Evolutionary conservation across 2,888 invertebrate species (phyloP), one percentile per base, ranked within the genome.

Genomic region (Notodonta dromedarius): DNA sequence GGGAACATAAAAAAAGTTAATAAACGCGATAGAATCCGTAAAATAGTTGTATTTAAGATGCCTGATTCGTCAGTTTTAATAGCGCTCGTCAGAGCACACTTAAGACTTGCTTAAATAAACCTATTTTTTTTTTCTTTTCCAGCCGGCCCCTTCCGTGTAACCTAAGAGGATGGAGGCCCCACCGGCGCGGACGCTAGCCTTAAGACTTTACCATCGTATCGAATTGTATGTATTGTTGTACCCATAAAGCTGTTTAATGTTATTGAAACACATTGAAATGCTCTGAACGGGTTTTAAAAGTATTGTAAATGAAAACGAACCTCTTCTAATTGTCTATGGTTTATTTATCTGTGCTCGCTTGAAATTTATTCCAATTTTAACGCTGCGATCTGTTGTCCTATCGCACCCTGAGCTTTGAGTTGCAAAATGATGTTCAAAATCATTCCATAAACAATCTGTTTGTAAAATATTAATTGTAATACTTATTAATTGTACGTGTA

Each of bases 121-220:
- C 24, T 24, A 2, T 24, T 7, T 35, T 35, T n/a, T 35, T 35
- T 35, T 35, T 35, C 35, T 35, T 35, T 35, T 35, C 35, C 35
- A 35, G 35, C 35, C 35, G 35, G 35, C 35, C 2, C 35, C 35
- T 6, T 0, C 35, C 35, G 7, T 35, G 2, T 35, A 35, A 35
- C 7, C 9, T 11, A 71, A 82, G 69, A 78, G 76, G 66, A 70
- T 59, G 46, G 73, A 73, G n/a, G 61, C 65, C 14, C 66, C 63
- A 6, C 77, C 78, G 64, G 58, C 60, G 58, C 61, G 32, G 50
- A 4, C 39, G 53, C 50, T 60, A 61, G 61, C 6, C 3, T 5
- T 73, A 74, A 71, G 69, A 61, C 42, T 59, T 59, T 50, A 56
- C 52, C n/a, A 65, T 60, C n/a, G 64, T 58, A 65, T 73, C 62